These are phyloP conservation scores for Quadroppia sp. DNA, from an alignment of 2,888 invertebrate genomes.

Conservation along the genomic window DNA sequence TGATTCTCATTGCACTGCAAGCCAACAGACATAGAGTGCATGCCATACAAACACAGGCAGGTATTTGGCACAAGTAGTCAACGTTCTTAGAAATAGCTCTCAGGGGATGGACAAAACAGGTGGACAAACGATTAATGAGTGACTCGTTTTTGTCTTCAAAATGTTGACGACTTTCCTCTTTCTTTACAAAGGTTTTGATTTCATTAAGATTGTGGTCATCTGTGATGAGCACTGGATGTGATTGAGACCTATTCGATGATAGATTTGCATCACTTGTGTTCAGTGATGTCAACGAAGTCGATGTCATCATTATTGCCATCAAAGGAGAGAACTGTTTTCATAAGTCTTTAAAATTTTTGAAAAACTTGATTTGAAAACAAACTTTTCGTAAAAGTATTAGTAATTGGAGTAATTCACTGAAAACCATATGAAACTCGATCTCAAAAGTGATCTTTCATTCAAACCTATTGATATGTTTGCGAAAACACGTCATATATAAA, in stretches of 20 bases:
- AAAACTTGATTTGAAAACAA: background rate
- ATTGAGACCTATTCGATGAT: background rate
- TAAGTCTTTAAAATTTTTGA: background rate
- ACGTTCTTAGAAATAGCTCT: background rate
- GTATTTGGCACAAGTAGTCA: conserved; percentile 11
- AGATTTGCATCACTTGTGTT: background rate
- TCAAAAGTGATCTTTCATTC: conserved; percentile 10
- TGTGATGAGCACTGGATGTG: background rate
- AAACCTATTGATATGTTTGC: conserved; percentile 25
- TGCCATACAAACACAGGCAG: conserved; percentile 16
- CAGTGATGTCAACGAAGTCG: conserved; percentile 20
- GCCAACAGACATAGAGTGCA: conserved; percentile 7
- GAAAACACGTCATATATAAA: conserved; percentile 20
- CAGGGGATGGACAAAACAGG: background rate
- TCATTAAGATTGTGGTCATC: background rate
- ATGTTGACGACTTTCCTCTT: background rate
- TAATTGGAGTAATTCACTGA: background rate
- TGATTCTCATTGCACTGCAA: conserved; percentile 16
- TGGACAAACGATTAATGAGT: background rate
- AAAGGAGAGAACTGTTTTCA: background rate
- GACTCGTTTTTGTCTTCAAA: background rate
- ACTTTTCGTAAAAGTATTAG: background rate
- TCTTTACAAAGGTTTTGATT: background rate
- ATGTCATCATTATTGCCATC: background rate
- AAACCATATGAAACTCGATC: conserved; percentile 3